Conservation (phyloP, 2,888 invertebrate species). For the Diaprepes abbreviatus region DNA sequence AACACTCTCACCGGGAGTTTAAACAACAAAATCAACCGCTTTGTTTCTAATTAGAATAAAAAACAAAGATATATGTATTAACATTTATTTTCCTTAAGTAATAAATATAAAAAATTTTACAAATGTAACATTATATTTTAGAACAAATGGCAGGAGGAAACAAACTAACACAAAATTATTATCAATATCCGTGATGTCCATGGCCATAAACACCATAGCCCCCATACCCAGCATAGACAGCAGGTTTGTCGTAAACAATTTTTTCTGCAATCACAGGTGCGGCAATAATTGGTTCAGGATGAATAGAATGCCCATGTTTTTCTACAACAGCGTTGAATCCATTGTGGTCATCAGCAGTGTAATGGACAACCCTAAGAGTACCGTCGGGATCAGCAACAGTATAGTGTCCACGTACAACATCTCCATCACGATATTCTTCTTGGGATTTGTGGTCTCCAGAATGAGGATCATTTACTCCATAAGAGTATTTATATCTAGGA, state of each 20-base stretch:
- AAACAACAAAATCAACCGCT: no score
- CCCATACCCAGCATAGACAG: constrained; percentile 9
- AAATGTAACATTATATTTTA: constrained; percentile 5
- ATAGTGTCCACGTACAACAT: constrained; percentile 75
- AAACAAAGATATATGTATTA: no score
- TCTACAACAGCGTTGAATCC: constrained; percentile 81
- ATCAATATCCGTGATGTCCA: neutral
- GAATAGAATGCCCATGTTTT: constrained; percentile 73
- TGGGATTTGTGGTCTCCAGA: constrained; percentile 72
- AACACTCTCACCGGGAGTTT: no score
- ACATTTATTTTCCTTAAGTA: neutral
- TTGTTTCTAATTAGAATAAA: no score
- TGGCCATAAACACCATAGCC: constrained; percentile 13
- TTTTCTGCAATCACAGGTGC: constrained; percentile 18
- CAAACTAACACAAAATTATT: constrained; percentile 3
- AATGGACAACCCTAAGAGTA: constrained; percentile 71
- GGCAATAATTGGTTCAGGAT: constrained; percentile 19
- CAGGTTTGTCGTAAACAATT: constrained; percentile 21
- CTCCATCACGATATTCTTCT: constrained; percentile 71
- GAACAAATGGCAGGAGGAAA: constrained; percentile 10
- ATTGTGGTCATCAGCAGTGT: constrained; percentile 75
- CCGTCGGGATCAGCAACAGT: constrained; percentile 68
- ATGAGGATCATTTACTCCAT: constrained; percentile 75
- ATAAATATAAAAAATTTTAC: constrained; percentile 9
- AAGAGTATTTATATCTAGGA: constrained; percentile 76